Evolutionary conservation across 2,888 invertebrate genomes (phyloP).

Genomic region (Adelphocoris suturalis): DNA sequence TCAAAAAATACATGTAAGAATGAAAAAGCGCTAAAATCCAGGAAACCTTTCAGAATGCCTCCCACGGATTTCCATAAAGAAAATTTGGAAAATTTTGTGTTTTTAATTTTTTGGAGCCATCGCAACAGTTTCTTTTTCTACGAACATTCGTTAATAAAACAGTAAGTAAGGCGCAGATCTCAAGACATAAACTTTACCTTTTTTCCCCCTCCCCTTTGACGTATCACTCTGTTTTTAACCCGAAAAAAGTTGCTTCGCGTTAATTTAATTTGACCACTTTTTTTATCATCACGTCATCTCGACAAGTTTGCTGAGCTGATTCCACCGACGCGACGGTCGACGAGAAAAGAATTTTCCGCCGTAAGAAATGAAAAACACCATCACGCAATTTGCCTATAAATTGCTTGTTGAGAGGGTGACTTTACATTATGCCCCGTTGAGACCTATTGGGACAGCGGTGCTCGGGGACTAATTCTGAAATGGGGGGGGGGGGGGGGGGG

Average conservation of each 20-base stretch:
- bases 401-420: constrained; percentile 63
- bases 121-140: no score
- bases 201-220: not conserved
- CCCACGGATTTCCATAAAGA: no score
- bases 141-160: no score
- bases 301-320: constrained; percentile 25
- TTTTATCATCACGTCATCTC: not conserved
- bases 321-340: not conserved
- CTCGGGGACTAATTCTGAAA: constrained; percentile 12
- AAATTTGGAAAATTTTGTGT: no score
- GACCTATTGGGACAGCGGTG: constrained; percentile 44
- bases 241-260: not conserved
- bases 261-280: constrained; percentile 10
- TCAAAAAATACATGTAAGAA: no score
- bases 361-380: not conserved
- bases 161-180: no score
- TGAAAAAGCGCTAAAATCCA: no score
- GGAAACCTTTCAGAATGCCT: no score
- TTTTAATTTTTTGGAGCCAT: no score
- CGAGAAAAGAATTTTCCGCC: not conserved
- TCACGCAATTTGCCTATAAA: constrained; percentile 55
- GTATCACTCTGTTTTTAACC: not conserved
- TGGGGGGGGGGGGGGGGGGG: constrained; percentile 11
- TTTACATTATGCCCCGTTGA: constrained; percentile 44
- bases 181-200: not conserved